Conservation (phyloP, 2,113 vertebrate species). For the Hyla sarda region DNA sequence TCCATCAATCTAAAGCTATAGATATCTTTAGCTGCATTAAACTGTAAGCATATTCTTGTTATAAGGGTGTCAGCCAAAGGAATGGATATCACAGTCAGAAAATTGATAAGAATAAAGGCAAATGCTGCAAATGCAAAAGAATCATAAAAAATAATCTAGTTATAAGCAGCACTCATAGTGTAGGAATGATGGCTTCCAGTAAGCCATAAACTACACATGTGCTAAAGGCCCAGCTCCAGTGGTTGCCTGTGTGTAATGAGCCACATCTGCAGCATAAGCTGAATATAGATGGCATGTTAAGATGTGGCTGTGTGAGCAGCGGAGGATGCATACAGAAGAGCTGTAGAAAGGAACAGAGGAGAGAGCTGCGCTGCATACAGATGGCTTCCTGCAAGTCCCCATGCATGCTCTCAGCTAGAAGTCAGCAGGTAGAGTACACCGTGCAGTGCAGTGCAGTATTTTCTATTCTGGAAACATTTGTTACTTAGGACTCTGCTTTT, state of each 20-base stretch:
- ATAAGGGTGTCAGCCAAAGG: too few species aligned
- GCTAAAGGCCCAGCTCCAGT: not conserved
- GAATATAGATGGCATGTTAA: slow-evolving; percentile 50
- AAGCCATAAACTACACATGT: slow-evolving; percentile 12
- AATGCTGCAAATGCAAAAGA: not conserved
- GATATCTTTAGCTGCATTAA: too few species aligned
- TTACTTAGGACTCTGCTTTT: not conserved
- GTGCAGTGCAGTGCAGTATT: not conserved
- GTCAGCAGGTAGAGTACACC: not conserved
- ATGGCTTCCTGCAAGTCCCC: not conserved
- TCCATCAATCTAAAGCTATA: too few species aligned
- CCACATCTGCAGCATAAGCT: slow-evolving; percentile 36
- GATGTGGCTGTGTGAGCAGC: slow-evolving; percentile 33
- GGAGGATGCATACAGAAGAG: slow-evolving; percentile 37
- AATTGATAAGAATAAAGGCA: slow-evolving; percentile 13
- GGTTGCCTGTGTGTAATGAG: slow-evolving; percentile 34
- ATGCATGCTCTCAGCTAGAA: not conserved
- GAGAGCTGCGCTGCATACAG: slow-evolving; percentile 31
- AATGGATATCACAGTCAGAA: too few species aligned
- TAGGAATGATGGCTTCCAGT: slow-evolving; percentile 25
- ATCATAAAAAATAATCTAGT: slow-evolving; percentile 33
- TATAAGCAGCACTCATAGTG: slow-evolving; percentile 24
- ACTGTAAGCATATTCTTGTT: too few species aligned
- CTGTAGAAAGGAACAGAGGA: not conserved
- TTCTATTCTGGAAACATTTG: not conserved